These are phyloP conservation scores for Euthynnus affinis DNA, from an alignment of 2,797 vertebrate genomes.

Conservation along the genomic window DNA sequence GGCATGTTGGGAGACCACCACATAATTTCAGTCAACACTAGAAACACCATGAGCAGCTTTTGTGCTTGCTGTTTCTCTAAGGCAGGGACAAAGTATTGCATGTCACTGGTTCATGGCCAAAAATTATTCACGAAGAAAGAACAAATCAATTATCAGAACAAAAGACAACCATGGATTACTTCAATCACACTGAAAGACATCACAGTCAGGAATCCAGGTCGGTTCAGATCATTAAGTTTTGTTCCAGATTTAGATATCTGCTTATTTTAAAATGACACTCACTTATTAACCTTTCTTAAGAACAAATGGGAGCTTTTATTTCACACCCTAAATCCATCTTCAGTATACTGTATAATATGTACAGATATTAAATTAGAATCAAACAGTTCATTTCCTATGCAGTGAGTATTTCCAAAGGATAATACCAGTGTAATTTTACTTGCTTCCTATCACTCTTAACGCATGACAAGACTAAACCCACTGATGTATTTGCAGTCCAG, in stretches of 20 bases:
- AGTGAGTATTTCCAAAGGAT: constrained; percentile 19
- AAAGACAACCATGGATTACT: constrained; percentile 7
- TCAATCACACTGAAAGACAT: constrained; percentile 8
- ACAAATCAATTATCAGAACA: constrained; percentile 27
- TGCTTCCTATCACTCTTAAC: constrained; percentile 32
- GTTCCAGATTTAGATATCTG: constrained; percentile 6
- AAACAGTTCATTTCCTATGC: constrained; percentile 16
- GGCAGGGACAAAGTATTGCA: neutral
- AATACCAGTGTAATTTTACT: constrained; percentile 34
- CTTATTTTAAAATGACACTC: neutral
- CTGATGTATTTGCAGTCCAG: constrained; percentile 40
- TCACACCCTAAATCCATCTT: neutral
- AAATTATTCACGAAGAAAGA: constrained; percentile 8
- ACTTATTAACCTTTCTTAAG: neutral
- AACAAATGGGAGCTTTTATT: constrained; percentile 3
- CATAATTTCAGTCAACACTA: constrained; percentile 3
- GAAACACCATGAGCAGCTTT: constrained; percentile 14
- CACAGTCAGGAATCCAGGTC: neutral
- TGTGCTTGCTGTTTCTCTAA: neutral
- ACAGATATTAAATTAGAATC: neutral
- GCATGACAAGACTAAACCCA: constrained; percentile 30
- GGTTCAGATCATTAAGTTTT: neutral
- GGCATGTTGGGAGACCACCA: constrained; percentile 11
- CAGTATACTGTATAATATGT: neutral
- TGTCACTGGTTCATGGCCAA: neutral